These are phyloP conservation scores for Ondatra zibethicus DNA, from an alignment of 2,113 vertebrate species.

Conservation along the genomic window DNA sequence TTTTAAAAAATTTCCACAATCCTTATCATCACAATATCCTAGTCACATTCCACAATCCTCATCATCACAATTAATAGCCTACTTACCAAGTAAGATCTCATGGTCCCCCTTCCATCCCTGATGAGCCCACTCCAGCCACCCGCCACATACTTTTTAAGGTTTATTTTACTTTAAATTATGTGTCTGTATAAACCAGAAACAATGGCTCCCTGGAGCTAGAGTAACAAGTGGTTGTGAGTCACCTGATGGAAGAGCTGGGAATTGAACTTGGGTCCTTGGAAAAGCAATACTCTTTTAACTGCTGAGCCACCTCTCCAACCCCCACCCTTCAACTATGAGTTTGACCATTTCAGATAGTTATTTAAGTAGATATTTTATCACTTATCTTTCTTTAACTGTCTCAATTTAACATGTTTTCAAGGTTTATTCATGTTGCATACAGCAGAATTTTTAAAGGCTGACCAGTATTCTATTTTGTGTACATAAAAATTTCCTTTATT, in stretches of 20 bases:
- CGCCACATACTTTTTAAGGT: background rate
- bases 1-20: background rate
- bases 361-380: background rate
- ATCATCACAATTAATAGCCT: background rate
- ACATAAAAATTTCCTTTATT: background rate
- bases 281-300: background rate
- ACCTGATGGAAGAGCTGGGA: background rate
- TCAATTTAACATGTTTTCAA: background rate
- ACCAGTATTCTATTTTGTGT: background rate
- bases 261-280: background rate
- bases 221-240: background rate
- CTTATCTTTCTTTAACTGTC: background rate
- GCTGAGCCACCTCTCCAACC: background rate
- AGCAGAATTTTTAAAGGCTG: background rate
- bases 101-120: background rate
- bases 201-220: background rate
- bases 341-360: background rate
- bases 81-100: conserved; percentile 11
- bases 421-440: background rate
- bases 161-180: background rate
- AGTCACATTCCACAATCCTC: background rate
- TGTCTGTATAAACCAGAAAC: background rate
- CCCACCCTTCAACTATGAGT: background rate
- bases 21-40: background rate
- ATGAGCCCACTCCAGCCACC: background rate